These are phyloP conservation scores for Cydia amplana DNA, from an alignment of 1,140 invertebrate genomes.

Conservation along the genomic window DNA sequence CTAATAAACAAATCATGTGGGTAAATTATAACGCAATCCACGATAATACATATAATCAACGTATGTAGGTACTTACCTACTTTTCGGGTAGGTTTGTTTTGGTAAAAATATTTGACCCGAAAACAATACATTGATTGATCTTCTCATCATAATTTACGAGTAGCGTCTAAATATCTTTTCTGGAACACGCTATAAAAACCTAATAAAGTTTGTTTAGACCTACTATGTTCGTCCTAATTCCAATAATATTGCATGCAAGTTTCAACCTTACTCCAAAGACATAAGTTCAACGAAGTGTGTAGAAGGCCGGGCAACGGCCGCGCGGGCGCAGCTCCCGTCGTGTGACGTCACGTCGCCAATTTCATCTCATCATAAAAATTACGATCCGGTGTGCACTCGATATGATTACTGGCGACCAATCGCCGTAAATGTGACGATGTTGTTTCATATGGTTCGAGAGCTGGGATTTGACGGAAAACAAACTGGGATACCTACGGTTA, in stretches of 20 bases:
- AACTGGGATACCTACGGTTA: not conserved
- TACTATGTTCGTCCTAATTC: not conserved
- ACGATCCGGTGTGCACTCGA: constrained; percentile 56
- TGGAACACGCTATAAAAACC: not conserved
- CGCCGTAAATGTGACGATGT: not conserved
- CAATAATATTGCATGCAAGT: not conserved
- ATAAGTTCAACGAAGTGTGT: not conserved
- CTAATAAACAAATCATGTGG: too few relatives aligned
- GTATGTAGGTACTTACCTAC: too few relatives aligned
- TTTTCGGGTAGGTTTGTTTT: too few relatives aligned
- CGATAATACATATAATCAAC: too few relatives aligned
- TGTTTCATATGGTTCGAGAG: not conserved
- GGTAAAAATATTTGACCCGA: not conserved
- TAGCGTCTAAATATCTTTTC: not conserved
- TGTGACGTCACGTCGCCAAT: constrained; percentile 57
- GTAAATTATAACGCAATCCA: too few relatives aligned
- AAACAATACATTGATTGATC: not conserved
- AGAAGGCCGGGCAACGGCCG: constrained; percentile 41
- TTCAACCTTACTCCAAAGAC: not conserved
- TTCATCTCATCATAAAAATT: constrained; percentile 59
- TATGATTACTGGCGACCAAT: constrained; percentile 46
- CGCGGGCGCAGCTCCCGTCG: constrained; percentile 36
- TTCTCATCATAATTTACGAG: not conserved
- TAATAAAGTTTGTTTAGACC: constrained; percentile 8
- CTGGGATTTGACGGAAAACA: not conserved